Evolutionary conservation across 2,113 vertebrate genomes (phyloP), one percentile per base, ranked within the genome.

Genomic region (Aspidoscelis tigris): DNA sequence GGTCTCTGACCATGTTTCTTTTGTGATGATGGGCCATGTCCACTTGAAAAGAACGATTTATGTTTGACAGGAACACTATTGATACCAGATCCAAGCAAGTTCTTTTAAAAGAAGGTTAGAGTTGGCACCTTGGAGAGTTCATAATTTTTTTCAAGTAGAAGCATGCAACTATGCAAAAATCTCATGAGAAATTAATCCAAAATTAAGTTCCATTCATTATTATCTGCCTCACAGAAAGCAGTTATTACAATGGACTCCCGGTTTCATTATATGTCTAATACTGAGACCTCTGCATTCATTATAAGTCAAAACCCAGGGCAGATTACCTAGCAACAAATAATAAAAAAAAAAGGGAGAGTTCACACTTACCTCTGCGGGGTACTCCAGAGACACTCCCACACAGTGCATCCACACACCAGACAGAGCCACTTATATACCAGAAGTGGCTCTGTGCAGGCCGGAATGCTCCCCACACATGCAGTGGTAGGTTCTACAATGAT

Each of bases 51-150:
- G 87, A 86, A 76, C 0, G 47, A 8, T 44, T 90, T 86, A 0
- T 72, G 84, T 88, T 87, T 92, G 82, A 77, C 79, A 92, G 81
- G 4, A 74, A 1, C 55, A 78, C 68, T 88, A 91, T 68, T 87
- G n/a, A 88, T 90, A 65, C 2, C 7, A 68, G n/a, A 86, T 24
- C 68, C 74, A 50, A 87, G 41, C 77, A 70, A 83, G 66, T 78
- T 44, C 47, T 8, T 50, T 71, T 82, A 11, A 20, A 82, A 78
- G 78, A 66, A 71, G 91, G n/a, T 83, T 83, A 84, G 75, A 44
- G 85, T 43, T 1, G n/a, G 76, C 43, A 76, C 20, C 75, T 75
- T 33, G 85, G 64, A 88, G 41, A 88, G 75, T 39, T 80, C 58
- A 22, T 81, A 73, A 76, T 78, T 16, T 50, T 76, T 41, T 55